Evolutionary conservation across 1,140 invertebrate species (phyloP).

Genomic region (Metopolophium dirhodum): DNA sequence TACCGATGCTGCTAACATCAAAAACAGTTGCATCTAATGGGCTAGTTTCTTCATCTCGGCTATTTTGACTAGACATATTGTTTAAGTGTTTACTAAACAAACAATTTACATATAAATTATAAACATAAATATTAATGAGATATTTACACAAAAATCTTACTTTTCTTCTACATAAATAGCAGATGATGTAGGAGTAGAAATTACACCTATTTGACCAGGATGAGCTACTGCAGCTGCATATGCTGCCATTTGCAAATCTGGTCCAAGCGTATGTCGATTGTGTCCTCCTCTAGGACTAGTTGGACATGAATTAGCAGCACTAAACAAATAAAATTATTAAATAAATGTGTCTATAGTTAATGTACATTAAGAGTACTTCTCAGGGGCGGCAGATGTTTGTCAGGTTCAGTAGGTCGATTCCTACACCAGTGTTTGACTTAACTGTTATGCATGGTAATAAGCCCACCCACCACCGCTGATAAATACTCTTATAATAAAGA

Average conservation of each 20-base stretch:
- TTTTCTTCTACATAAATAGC: constrained; percentile 54
- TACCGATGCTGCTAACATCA: constrained; percentile 46
- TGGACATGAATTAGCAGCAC: constrained; percentile 94
- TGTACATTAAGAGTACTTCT: neutral
- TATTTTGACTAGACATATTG: constrained; percentile 54
- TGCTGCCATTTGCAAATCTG: constrained; percentile 76
- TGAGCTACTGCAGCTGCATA: constrained; percentile 54
- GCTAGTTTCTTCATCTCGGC: constrained; percentile 50
- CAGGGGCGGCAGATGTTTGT: neutral
- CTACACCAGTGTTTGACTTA: neutral
- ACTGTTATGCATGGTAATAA: neutral
- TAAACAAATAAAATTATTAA: constrained; percentile 62
- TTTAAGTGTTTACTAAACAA: constrained; percentile 51
- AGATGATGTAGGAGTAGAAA: constrained; percentile 36
- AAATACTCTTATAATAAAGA: neutral
- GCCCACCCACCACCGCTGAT: neutral
- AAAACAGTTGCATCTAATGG: constrained; percentile 48
- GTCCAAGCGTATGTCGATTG: constrained; percentile 71
- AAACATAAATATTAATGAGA: neutral
- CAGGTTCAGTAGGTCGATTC: neutral
- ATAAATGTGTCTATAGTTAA: neutral
- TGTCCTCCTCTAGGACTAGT: constrained; percentile 86
- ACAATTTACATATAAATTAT: neutral
- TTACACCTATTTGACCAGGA: constrained; percentile 53
- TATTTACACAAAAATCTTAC: neutral